Base-by-base conservation (phyloP, 2,888 invertebrate species). In the Dioctria linearis region DNA sequence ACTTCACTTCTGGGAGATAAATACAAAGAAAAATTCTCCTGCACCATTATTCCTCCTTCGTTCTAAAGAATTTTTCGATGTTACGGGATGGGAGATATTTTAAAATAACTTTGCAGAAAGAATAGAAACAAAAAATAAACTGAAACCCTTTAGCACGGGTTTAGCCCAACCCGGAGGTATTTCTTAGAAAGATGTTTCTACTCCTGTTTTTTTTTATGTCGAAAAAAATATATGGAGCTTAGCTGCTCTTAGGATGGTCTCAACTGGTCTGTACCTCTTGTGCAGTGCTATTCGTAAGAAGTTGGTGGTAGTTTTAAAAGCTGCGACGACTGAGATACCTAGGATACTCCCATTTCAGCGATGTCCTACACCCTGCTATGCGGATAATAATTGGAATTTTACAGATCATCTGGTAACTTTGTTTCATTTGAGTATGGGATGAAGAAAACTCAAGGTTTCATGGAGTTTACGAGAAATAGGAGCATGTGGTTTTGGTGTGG, bases 371-470 rank as follows among this genome's bases (percentile, higher is more conserved):
- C 11, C 40, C 59, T 25, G 73, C 73, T 73, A 40, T 51, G 59
- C 51, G 42, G 73, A 73, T 51, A 73, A 42, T 54, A 42, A 42
- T 54, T 59, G 51, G 43, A 59, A 73, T 54, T 40, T 54, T 37
- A 54, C 73, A 73, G 73, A 73, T 73, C 39, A 73, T 73, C 73
- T 73, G 57, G 73, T 57, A 73, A 73, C 59, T 71, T 73, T 59
- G 57, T n/a, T 57, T 42, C 42, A 25, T 25, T 25, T 25, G 0
- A 25, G 25, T 25, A 25, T 25, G 25, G 25, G 25, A 25, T 25
- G 25, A 25, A 25, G 25, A 25, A 25, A 25, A 25, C 25, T 25
- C 25, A 25, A 25, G 25, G 25, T 25, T 25, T 25, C 25, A 25
- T 25, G 25, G 25, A 25, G 25, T 25, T 25, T 25, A 25, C 25